A percentile compares a stretch with the other conserved stretches of the same genome.
phyloP scores from a whole-genome alignment of 2,888 invertebrate genomes.

The Chrysotoxum bicinctum region DNA sequence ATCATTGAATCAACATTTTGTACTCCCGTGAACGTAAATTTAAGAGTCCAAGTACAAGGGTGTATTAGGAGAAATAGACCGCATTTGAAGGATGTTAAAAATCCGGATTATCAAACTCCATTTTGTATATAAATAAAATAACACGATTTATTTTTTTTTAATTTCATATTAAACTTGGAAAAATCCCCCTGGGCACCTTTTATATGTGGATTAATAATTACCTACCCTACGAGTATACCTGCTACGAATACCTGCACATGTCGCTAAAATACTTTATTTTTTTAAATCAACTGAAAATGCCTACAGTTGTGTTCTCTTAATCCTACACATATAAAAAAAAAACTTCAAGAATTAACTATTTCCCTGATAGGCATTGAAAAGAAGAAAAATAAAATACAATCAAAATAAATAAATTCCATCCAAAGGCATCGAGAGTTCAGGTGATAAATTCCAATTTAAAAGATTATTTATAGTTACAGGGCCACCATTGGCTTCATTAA shows the following conservation, averaged over 20 bases:
- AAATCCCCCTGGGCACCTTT: too few relatives aligned
- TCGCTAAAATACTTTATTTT: neutral
- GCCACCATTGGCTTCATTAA: slow-evolving; percentile 52
- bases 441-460: slow-evolving; percentile 71
- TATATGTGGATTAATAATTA: too few relatives aligned
- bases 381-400: neutral
- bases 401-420: slow-evolving; percentile 39
- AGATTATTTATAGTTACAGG: slow-evolving; percentile 65
- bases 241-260: neutral
- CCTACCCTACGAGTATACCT: too few relatives aligned
- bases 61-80: too few relatives aligned
- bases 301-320: neutral
- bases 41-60: too few relatives aligned
- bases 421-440: slow-evolving; percentile 37
- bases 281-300: neutral
- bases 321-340: neutral
- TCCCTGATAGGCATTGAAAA: slow-evolving; percentile 5
- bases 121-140: too few relatives aligned
- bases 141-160: too few relatives aligned
- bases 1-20: too few relatives aligned
- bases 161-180: too few relatives aligned
- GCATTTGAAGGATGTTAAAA: too few relatives aligned
- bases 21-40: too few relatives aligned
- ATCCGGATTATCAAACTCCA: too few relatives aligned
- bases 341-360: neutral